These are phyloP conservation scores for Geococcyx californianus DNA, from an alignment of 2,113 vertebrate species.

Conservation along the genomic window DNA sequence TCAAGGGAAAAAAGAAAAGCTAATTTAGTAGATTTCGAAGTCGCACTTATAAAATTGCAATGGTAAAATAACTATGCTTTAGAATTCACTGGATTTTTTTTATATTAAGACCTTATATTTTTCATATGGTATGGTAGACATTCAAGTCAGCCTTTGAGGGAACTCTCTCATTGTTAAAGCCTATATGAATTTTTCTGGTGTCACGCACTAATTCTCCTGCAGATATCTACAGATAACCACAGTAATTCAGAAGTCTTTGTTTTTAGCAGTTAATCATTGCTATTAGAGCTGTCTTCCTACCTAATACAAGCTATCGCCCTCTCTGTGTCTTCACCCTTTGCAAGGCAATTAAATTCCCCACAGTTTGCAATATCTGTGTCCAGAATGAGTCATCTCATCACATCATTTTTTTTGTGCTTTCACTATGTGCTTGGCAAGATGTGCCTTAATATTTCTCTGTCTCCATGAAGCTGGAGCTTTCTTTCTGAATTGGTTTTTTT, in stretches of 20 bases:
- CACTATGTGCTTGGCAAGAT: not conserved
- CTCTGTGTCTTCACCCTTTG: not conserved
- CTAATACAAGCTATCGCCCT: not conserved
- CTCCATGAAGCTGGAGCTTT: not conserved
- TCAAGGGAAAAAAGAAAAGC: not conserved
- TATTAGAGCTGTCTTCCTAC: not conserved
- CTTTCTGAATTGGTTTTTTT: not conserved
- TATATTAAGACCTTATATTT: not conserved
- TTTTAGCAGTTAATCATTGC: not conserved
- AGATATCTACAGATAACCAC: not conserved
- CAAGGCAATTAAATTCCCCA: constrained; percentile 38
- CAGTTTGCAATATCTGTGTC: not conserved
- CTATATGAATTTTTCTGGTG: not conserved
- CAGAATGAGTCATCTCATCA: constrained; percentile 1
- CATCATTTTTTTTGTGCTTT: not conserved
- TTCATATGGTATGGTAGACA: not conserved
- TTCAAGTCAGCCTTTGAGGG: not conserved
- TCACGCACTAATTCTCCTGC: not conserved
- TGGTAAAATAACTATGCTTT: not conserved
- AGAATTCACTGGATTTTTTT: not conserved
- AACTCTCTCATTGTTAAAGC: not conserved
- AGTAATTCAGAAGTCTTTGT: not conserved
- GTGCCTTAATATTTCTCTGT: not conserved
- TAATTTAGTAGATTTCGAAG: not conserved
- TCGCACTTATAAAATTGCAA: not conserved